Evolutionary conservation across 2,888 invertebrate genomes (phyloP), one percentile per base, ranked within the genome.

Genomic region (Tromatobia lineatoria): DNA sequence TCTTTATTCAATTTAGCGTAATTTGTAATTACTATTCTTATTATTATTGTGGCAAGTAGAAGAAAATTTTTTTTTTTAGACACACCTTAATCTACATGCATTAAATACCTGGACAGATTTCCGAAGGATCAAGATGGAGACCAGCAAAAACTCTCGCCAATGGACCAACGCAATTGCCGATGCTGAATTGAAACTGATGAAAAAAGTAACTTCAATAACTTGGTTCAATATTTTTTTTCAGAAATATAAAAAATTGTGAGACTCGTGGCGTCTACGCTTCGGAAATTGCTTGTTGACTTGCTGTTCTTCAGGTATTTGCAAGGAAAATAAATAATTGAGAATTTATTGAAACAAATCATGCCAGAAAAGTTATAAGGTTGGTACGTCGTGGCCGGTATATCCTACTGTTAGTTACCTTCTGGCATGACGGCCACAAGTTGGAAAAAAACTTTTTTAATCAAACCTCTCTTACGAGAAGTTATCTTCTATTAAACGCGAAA

Each of bases 401-500:
- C 54, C 50, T 20, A 25, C 38, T 42, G 42, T 52, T 38, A 20
- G 54, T 71, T 71, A 38, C 15, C 42, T 52, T 10, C 7, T 52
- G 47, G 52, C 25, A 54, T 13, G 69, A 69, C 20, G 69, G 61
- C 23, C 73, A 67, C 69, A 67, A 74, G 73, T 59, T 54, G 70
- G 75, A 83, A 66, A 74, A 54, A 67, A 77, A 80, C 54, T 83
- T 83, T 83, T 83, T 83, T 79, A 83, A 83, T 83, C 83, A 83
- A 67, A 80, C 70, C 80, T 34, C 57, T 57, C 57, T 61, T 2
- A 23, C 38, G 42, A 66, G 54, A 76, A 54, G 57, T 67, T 73
- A 47, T 47, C 59, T 59, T 47, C 20, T n/a, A 11, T 42, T 73
- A 61, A 61, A 20, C 59, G 20, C 54, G 57, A 45, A 11, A 57